Evolutionary conservation across 2,888 invertebrate species (phyloP), one percentile per base, ranked within the genome.

Genomic region (Thalpophila matura): DNA sequence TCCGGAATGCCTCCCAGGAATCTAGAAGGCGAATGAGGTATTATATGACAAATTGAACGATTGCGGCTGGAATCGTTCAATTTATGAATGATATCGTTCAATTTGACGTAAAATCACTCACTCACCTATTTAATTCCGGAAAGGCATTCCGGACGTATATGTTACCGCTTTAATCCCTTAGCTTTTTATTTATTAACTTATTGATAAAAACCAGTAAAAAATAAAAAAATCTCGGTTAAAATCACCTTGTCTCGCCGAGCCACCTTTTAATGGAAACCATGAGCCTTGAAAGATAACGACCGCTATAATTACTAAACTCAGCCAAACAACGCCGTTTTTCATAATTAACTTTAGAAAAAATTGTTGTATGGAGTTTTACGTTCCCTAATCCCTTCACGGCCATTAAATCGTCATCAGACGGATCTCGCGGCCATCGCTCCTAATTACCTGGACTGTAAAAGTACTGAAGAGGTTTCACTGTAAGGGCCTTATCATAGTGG

Each of bases 381-480:
- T 33, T 24, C 67, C 51, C 5, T 68, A 68, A 68, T 68, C 63
- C 69, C 68, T 38, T 51, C 18, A 20, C 14, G 47, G 69, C 40
- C 47, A 69, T 69, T 68, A 63, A 57, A 69, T 69, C 63, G 63
- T 57, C 57, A 63, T 69, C 63, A 63, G 20, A 29, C 12, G 27
- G 27, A 38, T 16, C 27, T 14, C 10, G 37, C 7, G 43, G 51
- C 33, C 16, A 38, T 63, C 37, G 54, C 59, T 53, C 33, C 45
- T 63, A 69, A 69, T 68, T 68, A 68, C 35, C 51, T 38, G 49
- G n/a, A 24, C 38, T 35, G 12, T 37, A n/a, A 54, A 38, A 50
- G 27, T 50, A 14, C n/a, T n/a, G n/a, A n/a, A n/a, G n/a, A n/a
- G n/a, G n/a, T n/a, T n/a, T n/a, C n/a, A n/a, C n/a, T n/a, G n/a